phyloP scores from a whole-genome alignment of 2,888 invertebrate species.

The Miltochrista miniata region DNA sequence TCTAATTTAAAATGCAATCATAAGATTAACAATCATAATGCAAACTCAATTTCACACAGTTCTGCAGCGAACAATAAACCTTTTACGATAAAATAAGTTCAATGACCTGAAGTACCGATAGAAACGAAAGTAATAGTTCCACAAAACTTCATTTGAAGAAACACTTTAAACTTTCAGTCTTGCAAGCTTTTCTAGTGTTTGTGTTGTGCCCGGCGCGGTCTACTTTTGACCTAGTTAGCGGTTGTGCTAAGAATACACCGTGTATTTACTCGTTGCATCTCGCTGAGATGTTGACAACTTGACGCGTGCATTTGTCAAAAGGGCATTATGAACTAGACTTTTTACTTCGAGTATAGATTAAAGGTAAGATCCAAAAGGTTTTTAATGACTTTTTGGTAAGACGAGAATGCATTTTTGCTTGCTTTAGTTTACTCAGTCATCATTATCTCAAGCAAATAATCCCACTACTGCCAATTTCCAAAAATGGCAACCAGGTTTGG shows the following conservation, averaged over 20 bases:
- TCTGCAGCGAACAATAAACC: not conserved
- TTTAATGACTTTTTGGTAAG: no score
- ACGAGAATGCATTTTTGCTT: no score
- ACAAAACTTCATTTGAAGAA: constrained; percentile 13
- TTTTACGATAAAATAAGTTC: constrained; percentile 16
- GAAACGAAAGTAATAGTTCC: constrained; percentile 26
- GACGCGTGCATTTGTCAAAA: constrained; percentile 13
- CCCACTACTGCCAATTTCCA: no score
- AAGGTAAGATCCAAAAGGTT: no score
- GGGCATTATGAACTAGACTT: no score
- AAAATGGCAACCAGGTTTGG: no score
- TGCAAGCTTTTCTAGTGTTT: constrained; percentile 18
- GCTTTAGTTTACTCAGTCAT: no score
- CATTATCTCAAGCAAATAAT: no score
- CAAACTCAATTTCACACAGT: not conserved
- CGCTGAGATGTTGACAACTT: constrained; percentile 8
- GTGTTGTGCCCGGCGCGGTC: constrained; percentile 10
- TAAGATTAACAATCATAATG: not conserved
- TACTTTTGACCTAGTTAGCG: constrained; percentile 47
- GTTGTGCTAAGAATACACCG: constrained; percentile 43
- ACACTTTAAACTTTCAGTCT: constrained; percentile 20
- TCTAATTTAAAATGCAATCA: not conserved
- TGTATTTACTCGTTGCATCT: constrained; percentile 24
- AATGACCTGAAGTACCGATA: constrained; percentile 22
- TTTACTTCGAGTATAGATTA: no score